Percentiles rank a stretch among this genome's conserved stretches.
phyloP scores from a whole-genome alignment of 1,140 invertebrate genomes.

The Bombus sibiricus region DNA sequence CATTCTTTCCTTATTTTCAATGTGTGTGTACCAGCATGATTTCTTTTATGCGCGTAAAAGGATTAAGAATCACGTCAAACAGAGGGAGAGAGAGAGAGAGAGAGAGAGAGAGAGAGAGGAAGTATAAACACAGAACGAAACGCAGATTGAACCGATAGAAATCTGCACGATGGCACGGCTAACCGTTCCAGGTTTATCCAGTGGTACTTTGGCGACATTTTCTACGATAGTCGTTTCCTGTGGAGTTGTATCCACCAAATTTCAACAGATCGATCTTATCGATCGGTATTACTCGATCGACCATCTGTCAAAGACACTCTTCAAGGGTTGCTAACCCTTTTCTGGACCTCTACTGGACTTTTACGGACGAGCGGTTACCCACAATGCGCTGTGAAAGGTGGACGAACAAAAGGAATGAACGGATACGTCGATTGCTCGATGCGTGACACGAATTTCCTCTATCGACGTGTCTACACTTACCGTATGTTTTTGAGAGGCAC shows the following conservation, averaged over 20 bases:
- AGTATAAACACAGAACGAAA: not conserved
- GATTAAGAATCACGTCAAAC: not conserved
- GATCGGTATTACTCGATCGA: slow-evolving; percentile 54
- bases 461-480: not conserved
- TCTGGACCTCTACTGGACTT: slow-evolving; percentile 39
- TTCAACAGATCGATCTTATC: slow-evolving; percentile 33
- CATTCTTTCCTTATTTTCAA: not conserved
- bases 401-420: slow-evolving; percentile 39
- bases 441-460: slow-evolving; percentile 31
- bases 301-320: slow-evolving; percentile 49
- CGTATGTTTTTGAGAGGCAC: not conserved
- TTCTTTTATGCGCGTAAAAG: not conserved
- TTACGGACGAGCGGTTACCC: slow-evolving; percentile 54
- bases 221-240: slow-evolving; percentile 33
- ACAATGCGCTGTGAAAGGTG: slow-evolving; percentile 55
- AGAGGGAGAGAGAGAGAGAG: not conserved
- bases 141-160: not conserved
- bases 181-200: slow-evolving; percentile 28
- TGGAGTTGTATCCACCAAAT: slow-evolving; percentile 16
- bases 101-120: not conserved
- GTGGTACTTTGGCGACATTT: slow-evolving; percentile 9
- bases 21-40: no score
- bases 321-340: slow-evolving; percentile 36
- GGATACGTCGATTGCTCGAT: slow-evolving; percentile 42
- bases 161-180: not conserved